phyloP scores from a whole-genome alignment of 2,113 vertebrate species.

The Himantopus leucocephalus region DNA sequence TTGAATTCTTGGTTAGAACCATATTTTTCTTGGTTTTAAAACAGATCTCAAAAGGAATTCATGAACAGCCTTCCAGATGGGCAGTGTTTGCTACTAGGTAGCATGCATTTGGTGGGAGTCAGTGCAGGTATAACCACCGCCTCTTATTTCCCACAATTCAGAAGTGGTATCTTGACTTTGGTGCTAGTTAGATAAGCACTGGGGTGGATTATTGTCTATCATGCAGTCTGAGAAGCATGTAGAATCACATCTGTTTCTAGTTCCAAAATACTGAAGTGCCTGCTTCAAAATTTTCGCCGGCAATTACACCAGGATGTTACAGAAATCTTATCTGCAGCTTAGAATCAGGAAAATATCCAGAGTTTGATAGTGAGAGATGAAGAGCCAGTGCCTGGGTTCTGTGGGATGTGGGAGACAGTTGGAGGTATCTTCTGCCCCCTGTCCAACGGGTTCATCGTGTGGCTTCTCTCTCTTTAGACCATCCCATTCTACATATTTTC shows the following conservation, averaged over 20 bases:
- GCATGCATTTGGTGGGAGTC: not conserved
- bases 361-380: not conserved
- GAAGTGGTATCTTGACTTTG: not conserved
- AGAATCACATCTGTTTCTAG: not conserved
- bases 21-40: not conserved
- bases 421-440: not conserved
- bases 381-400: not conserved
- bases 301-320: not conserved
- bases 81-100: not conserved
- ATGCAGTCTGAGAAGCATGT: accelerated
- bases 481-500: slow-evolving; percentile 96
- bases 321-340: not conserved
- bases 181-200: not conserved
- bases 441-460: not conserved
- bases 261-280: not conserved
- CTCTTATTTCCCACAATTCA: not conserved
- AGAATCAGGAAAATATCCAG: not conserved
- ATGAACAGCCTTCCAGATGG: not conserved
- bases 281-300: not conserved
- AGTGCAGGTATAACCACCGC: not conserved
- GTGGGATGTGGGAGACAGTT: not conserved
- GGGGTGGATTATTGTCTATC: not conserved
- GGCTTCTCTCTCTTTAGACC: slow-evolving; percentile 69
- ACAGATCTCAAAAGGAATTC: not conserved
- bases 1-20: not conserved